Evolutionary conservation across 2,113 vertebrate genomes (phyloP).

Genomic region (Manacus vitellinus): DNA sequence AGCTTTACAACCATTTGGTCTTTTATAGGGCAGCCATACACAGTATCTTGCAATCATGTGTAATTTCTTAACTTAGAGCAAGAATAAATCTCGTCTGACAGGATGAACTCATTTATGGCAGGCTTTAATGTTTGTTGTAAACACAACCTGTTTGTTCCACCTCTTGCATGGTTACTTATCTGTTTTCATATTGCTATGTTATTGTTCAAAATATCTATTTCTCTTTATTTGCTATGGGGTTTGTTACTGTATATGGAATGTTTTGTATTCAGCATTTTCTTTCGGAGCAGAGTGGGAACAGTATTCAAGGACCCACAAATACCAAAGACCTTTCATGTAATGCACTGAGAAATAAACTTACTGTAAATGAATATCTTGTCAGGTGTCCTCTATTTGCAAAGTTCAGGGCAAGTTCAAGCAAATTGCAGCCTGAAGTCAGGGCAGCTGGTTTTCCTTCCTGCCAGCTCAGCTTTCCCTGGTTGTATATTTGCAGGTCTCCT

Average conservation of each 20-base stretch:
- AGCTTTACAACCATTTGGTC: not conserved
- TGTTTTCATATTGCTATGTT: slow-evolving; percentile 66
- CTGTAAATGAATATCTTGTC: slow-evolving; percentile 39
- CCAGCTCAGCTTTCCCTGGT: not conserved
- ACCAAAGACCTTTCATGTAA: slow-evolving; percentile 76
- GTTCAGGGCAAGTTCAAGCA: not conserved
- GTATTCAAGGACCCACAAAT: slow-evolving; percentile 70
- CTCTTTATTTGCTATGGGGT: slow-evolving; percentile 67
- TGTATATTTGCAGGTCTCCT: not conserved
- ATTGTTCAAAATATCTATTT: slow-evolving; percentile 62
- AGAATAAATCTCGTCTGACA: not conserved
- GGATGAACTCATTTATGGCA: slow-evolving; percentile 17
- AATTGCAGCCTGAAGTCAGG: not conserved
- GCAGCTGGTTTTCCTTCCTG: not conserved
- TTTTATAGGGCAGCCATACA: not conserved
- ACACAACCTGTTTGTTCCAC: slow-evolving; percentile 26
- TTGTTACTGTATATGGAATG: slow-evolving; percentile 73
- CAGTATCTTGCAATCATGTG: not conserved
- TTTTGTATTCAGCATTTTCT: slow-evolving; percentile 70
- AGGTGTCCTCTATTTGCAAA: not conserved
- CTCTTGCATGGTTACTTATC: slow-evolving; percentile 61
- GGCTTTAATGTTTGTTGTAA: slow-evolving; percentile 21
- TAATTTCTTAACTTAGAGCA: slow-evolving; percentile 9
- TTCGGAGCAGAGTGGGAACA: slow-evolving; percentile 66
- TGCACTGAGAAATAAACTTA: slow-evolving; percentile 80